Percentiles rank a stretch among this genome's conserved stretches.
These are phyloP conservation scores for Momotus momota DNA, from an alignment of 2,797 vertebrate genomes.

Conservation along the genomic window DNA sequence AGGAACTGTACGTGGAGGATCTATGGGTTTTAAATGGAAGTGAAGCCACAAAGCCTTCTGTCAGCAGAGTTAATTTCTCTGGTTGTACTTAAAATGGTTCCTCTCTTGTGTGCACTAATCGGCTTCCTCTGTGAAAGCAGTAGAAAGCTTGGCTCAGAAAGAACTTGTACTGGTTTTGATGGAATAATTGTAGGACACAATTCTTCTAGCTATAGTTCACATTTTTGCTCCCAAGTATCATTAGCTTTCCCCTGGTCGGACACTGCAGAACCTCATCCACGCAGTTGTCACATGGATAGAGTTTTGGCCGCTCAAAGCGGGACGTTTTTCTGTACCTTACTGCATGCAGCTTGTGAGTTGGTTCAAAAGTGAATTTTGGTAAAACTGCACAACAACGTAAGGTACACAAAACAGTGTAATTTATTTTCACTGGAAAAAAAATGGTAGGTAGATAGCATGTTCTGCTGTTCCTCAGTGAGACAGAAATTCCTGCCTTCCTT, in stretches of 20 bases:
- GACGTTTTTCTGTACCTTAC: not conserved
- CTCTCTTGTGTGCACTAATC: slow-evolving; percentile 18
- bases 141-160: not conserved
- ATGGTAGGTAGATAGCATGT: rapidly evolving
- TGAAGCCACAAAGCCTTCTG: slow-evolving; percentile 26
- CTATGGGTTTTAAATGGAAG: not conserved
- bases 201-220: not conserved
- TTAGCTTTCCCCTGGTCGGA: not conserved
- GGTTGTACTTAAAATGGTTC: slow-evolving; percentile 51
- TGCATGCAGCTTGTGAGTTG: not conserved
- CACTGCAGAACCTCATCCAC: not conserved
- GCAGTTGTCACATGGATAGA: not conserved
- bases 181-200: not conserved
- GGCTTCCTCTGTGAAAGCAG: slow-evolving; percentile 50
- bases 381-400: not conserved
- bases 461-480: not conserved
- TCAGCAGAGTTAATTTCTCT: slow-evolving; percentile 2
- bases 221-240: not conserved
- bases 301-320: not conserved
- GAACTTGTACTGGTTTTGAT: not conserved
- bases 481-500: not conserved
- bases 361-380: not conserved
- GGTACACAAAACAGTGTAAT: rapidly evolving
- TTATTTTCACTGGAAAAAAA: not conserved
- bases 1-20: not conserved